Percentiles rank a stretch among this genome's conserved stretches.
Conservation (phyloP, 2,888 invertebrate species). For the Aphidius colemani region DNA sequence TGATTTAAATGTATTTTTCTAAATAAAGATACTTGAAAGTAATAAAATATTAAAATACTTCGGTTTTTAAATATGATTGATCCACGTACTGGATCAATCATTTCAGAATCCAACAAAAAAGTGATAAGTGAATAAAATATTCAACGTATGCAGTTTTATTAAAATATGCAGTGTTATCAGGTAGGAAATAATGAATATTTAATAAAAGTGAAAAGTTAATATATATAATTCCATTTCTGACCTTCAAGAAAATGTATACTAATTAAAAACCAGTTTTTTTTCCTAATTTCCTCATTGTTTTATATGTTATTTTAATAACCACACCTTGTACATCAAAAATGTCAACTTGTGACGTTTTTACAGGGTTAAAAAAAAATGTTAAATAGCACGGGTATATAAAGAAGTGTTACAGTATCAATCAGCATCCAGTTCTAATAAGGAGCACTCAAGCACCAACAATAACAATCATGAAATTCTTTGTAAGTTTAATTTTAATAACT, state of each 20-base stretch:
- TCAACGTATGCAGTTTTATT: too few relatives aligned
- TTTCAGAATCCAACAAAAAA: too few relatives aligned
- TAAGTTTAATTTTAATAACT: constrained; percentile 28
- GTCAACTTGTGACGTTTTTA: constrained; percentile 7
- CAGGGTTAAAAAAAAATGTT: constrained; percentile 7
- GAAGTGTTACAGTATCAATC: constrained; percentile 35
- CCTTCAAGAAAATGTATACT: background rate
- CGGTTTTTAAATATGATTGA: too few relatives aligned
- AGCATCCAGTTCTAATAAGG: constrained; percentile 27
- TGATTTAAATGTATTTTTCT: too few relatives aligned
- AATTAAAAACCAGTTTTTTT: constrained; percentile 9
- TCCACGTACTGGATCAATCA: too few relatives aligned
- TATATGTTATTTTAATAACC: constrained; percentile 5
- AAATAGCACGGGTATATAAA: constrained; percentile 38
- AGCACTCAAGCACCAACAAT: constrained; percentile 27
- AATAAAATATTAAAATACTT: too few relatives aligned
- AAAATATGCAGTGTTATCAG: too few relatives aligned
- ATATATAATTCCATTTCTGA: background rate
- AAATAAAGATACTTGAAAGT: too few relatives aligned
- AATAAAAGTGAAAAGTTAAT: too few relatives aligned
- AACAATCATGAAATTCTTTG: constrained; percentile 43
- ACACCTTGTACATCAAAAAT: constrained; percentile 6
- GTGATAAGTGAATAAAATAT: too few relatives aligned
- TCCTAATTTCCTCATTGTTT: background rate
- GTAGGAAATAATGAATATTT: too few relatives aligned